phyloP scores from a whole-genome alignment of 2,113 vertebrate genomes.

The Amphilophus citrinellus region DNA sequence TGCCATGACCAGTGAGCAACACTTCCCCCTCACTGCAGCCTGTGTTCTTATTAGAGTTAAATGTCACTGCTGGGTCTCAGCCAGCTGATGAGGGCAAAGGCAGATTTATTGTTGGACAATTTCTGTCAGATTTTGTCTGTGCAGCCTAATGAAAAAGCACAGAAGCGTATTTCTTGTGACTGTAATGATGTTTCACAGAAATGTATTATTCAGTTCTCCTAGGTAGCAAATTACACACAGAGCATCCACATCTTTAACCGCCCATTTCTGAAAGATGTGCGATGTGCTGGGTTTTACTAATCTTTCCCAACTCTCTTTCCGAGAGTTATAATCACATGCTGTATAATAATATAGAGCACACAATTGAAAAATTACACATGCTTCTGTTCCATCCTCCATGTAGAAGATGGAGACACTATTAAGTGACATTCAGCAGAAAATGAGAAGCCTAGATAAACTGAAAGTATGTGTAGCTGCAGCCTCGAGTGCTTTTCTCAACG shows the following conservation, averaged over 20 bases:
- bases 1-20: neutral
- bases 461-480: neutral
- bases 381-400: neutral
- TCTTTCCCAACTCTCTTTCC: neutral
- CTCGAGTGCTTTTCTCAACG: neutral
- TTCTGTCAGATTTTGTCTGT: neutral
- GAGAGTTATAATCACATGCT: neutral
- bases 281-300: neutral
- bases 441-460: neutral
- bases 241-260: neutral
- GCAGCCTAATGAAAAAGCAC: neutral
- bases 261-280: neutral
- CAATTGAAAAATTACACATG: neutral
- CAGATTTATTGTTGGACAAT: neutral
- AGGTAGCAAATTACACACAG: neutral
- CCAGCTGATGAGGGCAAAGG: neutral
- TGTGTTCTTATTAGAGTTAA: slow-evolving; percentile 10
- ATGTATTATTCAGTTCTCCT: neutral
- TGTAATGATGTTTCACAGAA: neutral
- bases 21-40: neutral
- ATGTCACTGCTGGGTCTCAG: slow-evolving; percentile 1
- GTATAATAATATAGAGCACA: neutral
- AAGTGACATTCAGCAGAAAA: neutral
- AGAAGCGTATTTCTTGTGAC: neutral
- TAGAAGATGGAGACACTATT: neutral